Evolutionary conservation across 1,140 invertebrate genomes (phyloP), one percentile per base, ranked within the genome.

Genomic region (Probaryconus sp.): DNA sequence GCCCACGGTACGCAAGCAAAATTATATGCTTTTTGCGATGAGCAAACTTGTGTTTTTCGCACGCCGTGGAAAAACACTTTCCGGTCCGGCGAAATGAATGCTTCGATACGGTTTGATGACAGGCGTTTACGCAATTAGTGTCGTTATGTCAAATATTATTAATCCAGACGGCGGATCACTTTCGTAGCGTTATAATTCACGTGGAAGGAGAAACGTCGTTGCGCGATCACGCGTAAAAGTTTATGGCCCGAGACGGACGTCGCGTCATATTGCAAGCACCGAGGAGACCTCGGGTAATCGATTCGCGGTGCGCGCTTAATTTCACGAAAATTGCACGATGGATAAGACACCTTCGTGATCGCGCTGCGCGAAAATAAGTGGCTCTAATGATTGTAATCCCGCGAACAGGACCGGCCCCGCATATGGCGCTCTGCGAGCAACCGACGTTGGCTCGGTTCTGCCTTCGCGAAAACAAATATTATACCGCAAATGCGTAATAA

Each of bases 331-430:
- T 85, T 85, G 76, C 81, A 73, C 69, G 20, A 70, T 53, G 64
- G 71, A 79, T 77, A 79, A n/a, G 77, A 83, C 80, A 82, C 77
- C 80, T 78, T 74, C 69, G 78, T 79, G 78, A 77, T 79, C 78
- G 78, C 48, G 56, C 48, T 67, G 72, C 63, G 80, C 78, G 78
- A 81, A 80, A 81, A 81, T 83, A 83, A 85, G 79, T 83, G 79
- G 79, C 76, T 71, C 77, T 86, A 85, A 86, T 86, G 83, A 83
- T 87, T 83, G 80, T 84, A 87, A 87, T 87, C 83, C 84, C 79
- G 61, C 79, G 82, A 85, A 84, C 82, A 77, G 82, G 77, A 84
- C 79, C 76, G 82, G 73, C 51, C 68, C 76, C 80, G 78, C 77
- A 80, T 81, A 82, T 84, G 79, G 78, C 78, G 81, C 79, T 77